phyloP scores from a whole-genome alignment of 2,113 vertebrate genomes.

The Mesoclemmys tuberculata region DNA sequence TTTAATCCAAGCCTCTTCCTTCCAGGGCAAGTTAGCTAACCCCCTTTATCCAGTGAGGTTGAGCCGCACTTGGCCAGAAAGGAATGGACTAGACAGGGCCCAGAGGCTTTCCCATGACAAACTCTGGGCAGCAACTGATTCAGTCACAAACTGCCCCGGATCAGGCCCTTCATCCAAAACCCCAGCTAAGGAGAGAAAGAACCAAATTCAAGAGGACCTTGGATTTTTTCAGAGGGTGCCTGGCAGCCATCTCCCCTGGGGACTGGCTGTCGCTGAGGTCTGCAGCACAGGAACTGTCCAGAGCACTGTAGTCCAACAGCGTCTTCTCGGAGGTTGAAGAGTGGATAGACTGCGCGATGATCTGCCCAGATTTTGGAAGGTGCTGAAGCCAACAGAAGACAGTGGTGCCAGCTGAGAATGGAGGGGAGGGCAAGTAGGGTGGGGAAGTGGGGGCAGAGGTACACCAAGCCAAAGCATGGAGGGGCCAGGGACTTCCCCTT shows the following conservation, averaged over 20 bases:
- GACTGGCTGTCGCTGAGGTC: conserved; percentile 90
- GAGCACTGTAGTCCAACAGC: conserved; percentile 61
- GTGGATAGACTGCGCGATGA: conserved; percentile 65
- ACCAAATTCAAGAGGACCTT: conserved; percentile 75
- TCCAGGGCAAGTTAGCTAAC: neutral
- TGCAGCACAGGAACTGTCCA: conserved; percentile 86
- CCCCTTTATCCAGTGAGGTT: neutral
- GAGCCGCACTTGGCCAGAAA: neutral
- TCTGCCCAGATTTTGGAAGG: conserved; percentile 74
- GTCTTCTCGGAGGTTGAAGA: conserved; percentile 63
- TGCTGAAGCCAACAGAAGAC: conserved; percentile 72
- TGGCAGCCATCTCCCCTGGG: conserved; percentile 69
- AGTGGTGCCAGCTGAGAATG: neutral
- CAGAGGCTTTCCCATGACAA: neutral
- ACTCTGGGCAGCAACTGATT: neutral
- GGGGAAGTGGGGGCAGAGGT: too few relatives aligned
- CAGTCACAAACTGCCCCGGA: neutral
- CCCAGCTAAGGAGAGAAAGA: neutral
- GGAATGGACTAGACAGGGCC: neutral
- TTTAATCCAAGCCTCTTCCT: neutral
- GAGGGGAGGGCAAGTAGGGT: neutral
- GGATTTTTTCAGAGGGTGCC: conserved; percentile 77
- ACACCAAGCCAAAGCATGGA: neutral
- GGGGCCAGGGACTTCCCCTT: neutral
- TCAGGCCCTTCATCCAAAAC: neutral